Conservation (phyloP, 2,113 vertebrate genomes). For the Ceyx cyanopectus region DNA sequence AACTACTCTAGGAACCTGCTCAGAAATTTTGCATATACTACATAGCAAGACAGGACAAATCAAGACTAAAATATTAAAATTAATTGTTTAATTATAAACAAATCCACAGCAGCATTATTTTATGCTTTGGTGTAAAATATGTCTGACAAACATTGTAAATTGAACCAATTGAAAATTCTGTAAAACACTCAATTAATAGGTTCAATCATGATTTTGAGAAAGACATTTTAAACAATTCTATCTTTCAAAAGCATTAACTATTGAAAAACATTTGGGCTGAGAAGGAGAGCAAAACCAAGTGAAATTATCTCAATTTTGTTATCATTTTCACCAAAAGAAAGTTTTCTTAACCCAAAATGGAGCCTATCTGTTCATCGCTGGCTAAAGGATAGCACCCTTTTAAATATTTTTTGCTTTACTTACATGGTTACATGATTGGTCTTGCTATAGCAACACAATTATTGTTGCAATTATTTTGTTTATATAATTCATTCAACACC, state of each 20-base stretch:
- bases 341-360: background rate
- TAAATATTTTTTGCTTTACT: background rate
- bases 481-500: background rate
- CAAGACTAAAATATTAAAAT: background rate
- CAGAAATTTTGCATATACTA: background rate
- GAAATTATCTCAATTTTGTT: background rate
- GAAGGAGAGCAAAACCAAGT: background rate
- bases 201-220: background rate
- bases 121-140: background rate
- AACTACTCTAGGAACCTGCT: background rate
- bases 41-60: background rate
- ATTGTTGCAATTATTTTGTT: background rate
- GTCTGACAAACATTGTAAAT: background rate
- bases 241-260: background rate
- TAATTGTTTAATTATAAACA: background rate
- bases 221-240: background rate
- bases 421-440: background rate
- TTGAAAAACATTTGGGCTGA: background rate
- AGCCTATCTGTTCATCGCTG: background rate
- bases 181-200: background rate
- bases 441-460: background rate
- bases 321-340: background rate
- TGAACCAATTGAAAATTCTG: background rate
- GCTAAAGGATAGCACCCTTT: background rate
- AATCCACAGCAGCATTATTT: background rate